Evolutionary conservation across 2,888 invertebrate genomes (phyloP).

Genomic region (Coleophora deauratella): DNA sequence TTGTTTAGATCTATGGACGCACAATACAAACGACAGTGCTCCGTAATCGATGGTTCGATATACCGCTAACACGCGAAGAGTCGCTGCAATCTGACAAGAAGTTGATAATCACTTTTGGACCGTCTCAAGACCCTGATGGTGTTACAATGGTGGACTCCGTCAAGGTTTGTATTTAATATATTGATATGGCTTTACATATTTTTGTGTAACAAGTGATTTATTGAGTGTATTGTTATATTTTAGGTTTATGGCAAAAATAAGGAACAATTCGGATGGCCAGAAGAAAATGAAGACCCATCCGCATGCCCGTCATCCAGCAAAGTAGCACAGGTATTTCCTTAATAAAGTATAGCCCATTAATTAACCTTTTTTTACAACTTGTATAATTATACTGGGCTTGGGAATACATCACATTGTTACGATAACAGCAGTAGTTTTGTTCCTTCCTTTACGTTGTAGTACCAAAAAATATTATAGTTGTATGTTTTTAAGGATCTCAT

Average conservation of each 20-base stretch:
- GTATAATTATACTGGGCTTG: too few relatives aligned
- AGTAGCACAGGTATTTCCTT: slow-evolving; percentile 51
- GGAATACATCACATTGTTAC: too few relatives aligned
- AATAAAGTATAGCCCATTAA: too few relatives aligned
- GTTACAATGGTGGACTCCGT: slow-evolving; percentile 95
- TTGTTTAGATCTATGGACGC: slow-evolving; percentile 78
- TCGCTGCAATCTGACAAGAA: slow-evolving; percentile 94
- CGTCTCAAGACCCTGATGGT: slow-evolving; percentile 89
- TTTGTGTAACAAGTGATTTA: too few relatives aligned
- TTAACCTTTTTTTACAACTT: too few relatives aligned
- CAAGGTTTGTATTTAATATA: slow-evolving; percentile 72
- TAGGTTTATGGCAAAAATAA: slow-evolving; percentile 93
- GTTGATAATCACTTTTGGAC: slow-evolving; percentile 86
- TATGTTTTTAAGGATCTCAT: too few relatives aligned
- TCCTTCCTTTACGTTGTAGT: too few relatives aligned
- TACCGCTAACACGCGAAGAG: slow-evolving; percentile 95
- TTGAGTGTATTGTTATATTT: too few relatives aligned
- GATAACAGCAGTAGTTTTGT: too few relatives aligned
- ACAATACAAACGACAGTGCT: slow-evolving; percentile 81
- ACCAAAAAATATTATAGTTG: too few relatives aligned
- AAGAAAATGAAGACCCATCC: slow-evolving; percentile 88
- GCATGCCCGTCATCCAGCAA: slow-evolving; percentile 62
- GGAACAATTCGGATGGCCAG: slow-evolving; percentile 97
- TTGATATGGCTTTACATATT: too few relatives aligned
- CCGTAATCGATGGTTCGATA: slow-evolving; percentile 94